A percentile compares a stretch with the other conserved stretches of the same genome.
phyloP scores from a whole-genome alignment of 1,140 invertebrate species.

The Penaeus chinensis region DNA sequence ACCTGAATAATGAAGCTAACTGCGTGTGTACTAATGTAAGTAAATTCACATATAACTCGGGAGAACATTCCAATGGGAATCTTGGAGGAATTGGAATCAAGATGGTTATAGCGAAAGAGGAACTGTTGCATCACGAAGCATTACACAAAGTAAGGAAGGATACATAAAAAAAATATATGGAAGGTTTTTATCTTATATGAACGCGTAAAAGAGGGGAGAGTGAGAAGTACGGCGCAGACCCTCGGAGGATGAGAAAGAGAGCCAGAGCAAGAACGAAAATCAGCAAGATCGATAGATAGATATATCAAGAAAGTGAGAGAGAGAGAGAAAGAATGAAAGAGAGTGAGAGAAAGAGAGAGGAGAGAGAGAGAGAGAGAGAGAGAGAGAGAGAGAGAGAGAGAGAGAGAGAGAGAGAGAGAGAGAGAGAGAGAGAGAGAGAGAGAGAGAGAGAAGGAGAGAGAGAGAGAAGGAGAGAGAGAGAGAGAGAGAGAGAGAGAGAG shows the following conservation, averaged over 20 bases:
- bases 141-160: no score
- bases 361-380: slow-evolving; percentile 27
- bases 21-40: no score
- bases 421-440: slow-evolving; percentile 27
- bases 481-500: neutral
- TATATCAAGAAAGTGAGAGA: neutral
- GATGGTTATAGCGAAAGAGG: no score
- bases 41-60: no score
- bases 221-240: slow-evolving; percentile 2
- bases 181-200: neutral
- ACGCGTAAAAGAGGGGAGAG: neutral
- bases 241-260: neutral
- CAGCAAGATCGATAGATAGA: no score
- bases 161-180: no score
- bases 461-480: neutral
- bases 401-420: neutral
- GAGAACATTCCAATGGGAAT: no score
- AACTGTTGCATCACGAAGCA: no score
- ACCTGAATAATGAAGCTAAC: no score
- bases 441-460: slow-evolving; percentile 9
- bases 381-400: slow-evolving; percentile 1
- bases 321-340: neutral
- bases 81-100: no score
- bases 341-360: neutral
- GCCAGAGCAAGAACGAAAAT: neutral